Conservation (phyloP, 2,113 vertebrate species). For the Callospermophilus lateralis region DNA sequence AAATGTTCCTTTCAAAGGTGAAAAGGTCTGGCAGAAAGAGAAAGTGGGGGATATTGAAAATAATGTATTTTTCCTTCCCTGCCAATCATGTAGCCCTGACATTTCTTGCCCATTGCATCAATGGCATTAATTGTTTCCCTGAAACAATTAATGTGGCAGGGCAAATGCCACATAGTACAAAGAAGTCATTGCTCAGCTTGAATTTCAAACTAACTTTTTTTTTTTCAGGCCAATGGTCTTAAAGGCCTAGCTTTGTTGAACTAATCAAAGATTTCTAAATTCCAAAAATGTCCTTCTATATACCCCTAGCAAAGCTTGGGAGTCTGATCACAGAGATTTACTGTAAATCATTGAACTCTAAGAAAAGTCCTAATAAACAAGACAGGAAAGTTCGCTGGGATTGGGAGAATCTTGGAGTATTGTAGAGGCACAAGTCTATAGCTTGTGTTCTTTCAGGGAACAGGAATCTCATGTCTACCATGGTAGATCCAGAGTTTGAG, state of each 20-base stretch:
- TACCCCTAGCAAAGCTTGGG: not conserved
- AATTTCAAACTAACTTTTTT: constrained; percentile 66
- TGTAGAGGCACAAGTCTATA: not conserved
- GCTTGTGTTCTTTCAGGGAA: not conserved
- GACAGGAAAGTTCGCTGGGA: not conserved
- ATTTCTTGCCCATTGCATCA: constrained; percentile 76
- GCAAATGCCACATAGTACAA: constrained; percentile 78
- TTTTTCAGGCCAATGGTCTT: constrained; percentile 50
- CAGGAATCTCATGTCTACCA: not conserved
- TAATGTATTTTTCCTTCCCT: constrained; percentile 73
- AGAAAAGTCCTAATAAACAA: not conserved
- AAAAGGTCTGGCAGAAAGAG: constrained; percentile 63
- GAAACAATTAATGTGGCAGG: too few species aligned
- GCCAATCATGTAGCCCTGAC: constrained; percentile 70
- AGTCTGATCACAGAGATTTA: constrained; percentile 42
- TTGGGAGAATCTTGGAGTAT: not conserved
- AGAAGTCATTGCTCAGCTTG: constrained; percentile 78
- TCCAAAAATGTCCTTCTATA: constrained; percentile 44
- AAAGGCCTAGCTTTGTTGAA: constrained; percentile 78
- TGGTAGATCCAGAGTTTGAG: not conserved
- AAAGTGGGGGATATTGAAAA: constrained; percentile 58
- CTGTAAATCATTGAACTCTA: constrained; percentile 11
- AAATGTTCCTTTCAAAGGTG: constrained; percentile 76
- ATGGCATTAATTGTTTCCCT: constrained; percentile 77
- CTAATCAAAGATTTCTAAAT: constrained; percentile 74